phyloP scores from a whole-genome alignment of 53 echinoderm and acorn worm genomes.

The Hippasteria phrygiana region DNA sequence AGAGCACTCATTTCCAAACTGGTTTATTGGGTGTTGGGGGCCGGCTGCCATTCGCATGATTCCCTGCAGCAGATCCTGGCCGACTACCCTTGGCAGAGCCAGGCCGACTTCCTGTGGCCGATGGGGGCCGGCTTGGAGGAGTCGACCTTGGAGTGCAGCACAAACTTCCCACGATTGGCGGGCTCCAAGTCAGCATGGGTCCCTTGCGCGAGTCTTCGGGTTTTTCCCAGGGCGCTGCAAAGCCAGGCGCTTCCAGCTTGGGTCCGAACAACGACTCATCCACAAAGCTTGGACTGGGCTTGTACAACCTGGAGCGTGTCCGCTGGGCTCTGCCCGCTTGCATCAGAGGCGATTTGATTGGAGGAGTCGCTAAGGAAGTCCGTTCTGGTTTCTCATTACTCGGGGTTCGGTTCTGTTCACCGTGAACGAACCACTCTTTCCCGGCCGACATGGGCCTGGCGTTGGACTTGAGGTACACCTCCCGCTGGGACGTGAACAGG shows the following conservation, averaged over 20 bases:
- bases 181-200: conserved; percentile 80
- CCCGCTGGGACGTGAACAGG: conserved; percentile 80
- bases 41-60: conserved; percentile 14
- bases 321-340: conserved; percentile 34
- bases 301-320: conserved; percentile 67
- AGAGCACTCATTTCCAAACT: conserved; percentile 58
- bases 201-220: conserved; percentile 70
- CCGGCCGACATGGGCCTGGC: conserved; percentile 13
- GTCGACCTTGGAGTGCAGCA: conserved; percentile 64
- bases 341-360: conserved; percentile 47
- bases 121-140: conserved; percentile 61
- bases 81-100: conserved; percentile 62
- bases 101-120: conserved; percentile 64
- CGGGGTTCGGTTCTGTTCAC: conserved; percentile 29
- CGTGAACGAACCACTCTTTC: conserved; percentile 28
- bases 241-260: conserved; percentile 69
- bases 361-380: conserved; percentile 37
- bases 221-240: conserved; percentile 93
- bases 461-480: conserved; percentile 36
- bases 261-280: conserved; percentile 92
- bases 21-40: conserved; percentile 68
- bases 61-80: conserved; percentile 59
- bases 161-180: conserved; percentile 86
- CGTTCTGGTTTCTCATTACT: conserved; percentile 47
- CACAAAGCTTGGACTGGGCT: conserved; percentile 69